Conservation (phyloP, 2,888 invertebrate species). For the Agrenia bidenticulata region DNA sequence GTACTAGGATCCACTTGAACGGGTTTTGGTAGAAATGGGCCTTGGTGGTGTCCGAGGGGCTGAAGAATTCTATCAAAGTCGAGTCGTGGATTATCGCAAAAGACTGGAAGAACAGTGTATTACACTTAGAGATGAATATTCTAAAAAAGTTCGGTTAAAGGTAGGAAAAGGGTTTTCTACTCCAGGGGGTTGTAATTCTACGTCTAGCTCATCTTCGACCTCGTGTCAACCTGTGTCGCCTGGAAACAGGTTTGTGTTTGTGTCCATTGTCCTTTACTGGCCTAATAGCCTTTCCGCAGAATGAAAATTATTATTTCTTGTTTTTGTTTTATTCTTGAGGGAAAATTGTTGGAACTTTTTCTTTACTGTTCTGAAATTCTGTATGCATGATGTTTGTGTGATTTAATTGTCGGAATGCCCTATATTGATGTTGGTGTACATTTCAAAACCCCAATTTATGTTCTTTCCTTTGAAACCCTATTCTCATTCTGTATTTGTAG, state of each 20-base stretch:
- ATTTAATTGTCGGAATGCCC: no score
- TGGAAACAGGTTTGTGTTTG: conserved; percentile 48
- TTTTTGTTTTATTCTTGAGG: not conserved
- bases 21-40: conserved; percentile 64
- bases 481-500: no score
- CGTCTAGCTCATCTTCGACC: conserved; percentile 16
- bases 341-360: not conserved
- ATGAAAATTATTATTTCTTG: no score
- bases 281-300: no score
- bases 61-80: conserved; percentile 63
- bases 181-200: conserved; percentile 17
- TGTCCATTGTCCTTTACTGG: no score
- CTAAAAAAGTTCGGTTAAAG: conserved; percentile 37
- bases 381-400: no score
- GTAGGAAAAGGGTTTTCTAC: conserved; percentile 26
- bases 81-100: conserved; percentile 56
- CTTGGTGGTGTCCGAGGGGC: conserved; percentile 63
- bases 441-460: no score
- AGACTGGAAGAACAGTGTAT: conserved; percentile 55
- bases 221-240: conserved; percentile 39
- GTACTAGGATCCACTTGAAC: conserved; percentile 63
- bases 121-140: conserved; percentile 55
- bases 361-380: conserved; percentile 13
- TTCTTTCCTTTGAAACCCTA: no score
- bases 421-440: no score